Base-by-base conservation (phyloP, 2,888 invertebrate genomes). In the Unio delphinus region DNA sequence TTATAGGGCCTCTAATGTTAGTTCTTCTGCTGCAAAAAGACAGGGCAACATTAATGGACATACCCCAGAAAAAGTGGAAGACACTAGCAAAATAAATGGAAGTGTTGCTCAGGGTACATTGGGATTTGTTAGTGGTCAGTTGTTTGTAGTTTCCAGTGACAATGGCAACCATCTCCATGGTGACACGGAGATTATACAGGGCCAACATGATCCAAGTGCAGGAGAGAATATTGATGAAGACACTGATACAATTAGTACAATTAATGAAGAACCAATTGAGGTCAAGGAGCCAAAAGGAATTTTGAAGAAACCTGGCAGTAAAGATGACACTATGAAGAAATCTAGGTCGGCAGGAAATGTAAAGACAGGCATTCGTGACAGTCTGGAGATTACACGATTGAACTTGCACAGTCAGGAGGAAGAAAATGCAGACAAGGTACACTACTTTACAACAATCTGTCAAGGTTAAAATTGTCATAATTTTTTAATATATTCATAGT, bases 351-450 rank as follows among this genome's bases (percentile, higher is more conserved):
- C 80, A 6, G 80, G 80, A 1, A 80, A 70, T 54, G 74, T 80
- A 67, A 74, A 74, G 17, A 65, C 64, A 17, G 76, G 80, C 23
- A 77, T 83, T 20, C 71, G 80, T 57, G 85, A 86, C 74, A 86
- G 85, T 67, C 65, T 86, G 34, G 85, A 86, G 66, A 74, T 85
- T 55, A 76, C 83, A 54, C 74, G 80, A 11, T 70, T 79, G 30
- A 80, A 83, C 61, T 69, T 81, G 55, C 69, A 70, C 28, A 77
- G 73, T 18, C 73, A 73, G 61, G 72, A 73, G n/a, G 75, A 77
- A 30, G 77, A 77, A n/a, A 69, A 72, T 55, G 75, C 75, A 60
- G 70, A 75, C 56, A 65, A 66, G 72, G 77, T 77, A 71, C 70
- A 26, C 15, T 59, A 59, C 26, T 18, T 23, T 45, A 45, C 15